Conservation (phyloP, 2,888 invertebrate species). For the Pheosia gnoma region DNA sequence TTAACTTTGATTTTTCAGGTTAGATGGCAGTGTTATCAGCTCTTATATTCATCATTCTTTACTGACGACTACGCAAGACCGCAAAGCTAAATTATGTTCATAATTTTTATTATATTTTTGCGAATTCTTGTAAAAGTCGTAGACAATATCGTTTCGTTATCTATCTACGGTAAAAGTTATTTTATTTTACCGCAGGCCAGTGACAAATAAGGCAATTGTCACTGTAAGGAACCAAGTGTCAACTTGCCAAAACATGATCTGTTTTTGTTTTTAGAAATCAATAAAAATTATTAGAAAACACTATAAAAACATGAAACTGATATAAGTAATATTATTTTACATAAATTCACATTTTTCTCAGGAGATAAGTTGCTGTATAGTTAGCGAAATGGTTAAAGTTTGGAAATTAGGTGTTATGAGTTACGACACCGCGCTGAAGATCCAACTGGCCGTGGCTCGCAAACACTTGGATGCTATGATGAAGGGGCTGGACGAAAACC, state of each 20-base stretch:
- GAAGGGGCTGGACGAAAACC: conserved; percentile 62
- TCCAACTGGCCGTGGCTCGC: conserved; percentile 67
- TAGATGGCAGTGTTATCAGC: conserved; percentile 18
- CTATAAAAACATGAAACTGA: too few species aligned
- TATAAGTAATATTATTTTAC: neutral
- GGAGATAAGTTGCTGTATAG: neutral
- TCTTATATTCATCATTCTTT: neutral
- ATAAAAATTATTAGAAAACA: neutral
- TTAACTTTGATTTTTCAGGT: neutral
- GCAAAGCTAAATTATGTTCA: too few species aligned
- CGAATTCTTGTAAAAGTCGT: too few species aligned
- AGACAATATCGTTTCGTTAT: too few species aligned
- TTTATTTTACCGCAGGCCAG: too few species aligned
- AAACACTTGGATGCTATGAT: conserved; percentile 70
- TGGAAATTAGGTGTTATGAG: conserved; percentile 74
- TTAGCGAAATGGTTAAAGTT: conserved; percentile 64
- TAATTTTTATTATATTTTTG: too few species aligned
- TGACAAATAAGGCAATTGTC: too few species aligned
- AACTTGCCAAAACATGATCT: conserved; percentile 10
- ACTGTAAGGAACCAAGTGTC: neutral
- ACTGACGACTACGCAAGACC: too few species aligned
- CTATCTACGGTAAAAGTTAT: too few species aligned
- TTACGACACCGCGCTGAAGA: conserved; percentile 73
- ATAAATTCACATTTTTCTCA: neutral
- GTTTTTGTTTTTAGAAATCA: conserved; percentile 28